phyloP scores from a whole-genome alignment of 2,888 invertebrate species.

The Drosophila prostipennis region DNA sequence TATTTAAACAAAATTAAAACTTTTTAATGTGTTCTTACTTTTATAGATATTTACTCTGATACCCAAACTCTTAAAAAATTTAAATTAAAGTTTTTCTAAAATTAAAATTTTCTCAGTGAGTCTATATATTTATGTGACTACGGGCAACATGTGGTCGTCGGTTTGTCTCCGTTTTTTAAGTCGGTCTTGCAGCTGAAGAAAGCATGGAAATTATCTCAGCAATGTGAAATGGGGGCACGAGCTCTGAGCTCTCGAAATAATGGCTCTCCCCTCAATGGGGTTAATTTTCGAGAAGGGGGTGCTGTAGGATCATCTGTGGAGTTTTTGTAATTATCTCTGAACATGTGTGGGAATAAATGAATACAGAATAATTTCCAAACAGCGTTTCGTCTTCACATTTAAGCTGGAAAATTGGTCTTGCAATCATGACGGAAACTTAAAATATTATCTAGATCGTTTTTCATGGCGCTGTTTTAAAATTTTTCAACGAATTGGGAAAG shows the following conservation, averaged over 20 bases:
- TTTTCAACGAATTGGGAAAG: too few species aligned
- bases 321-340: conserved; percentile 18
- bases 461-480: too few species aligned
- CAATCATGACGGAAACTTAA: background rate
- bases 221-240: conserved; percentile 45
- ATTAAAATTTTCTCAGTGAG: conserved; percentile 9
- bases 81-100: too few species aligned
- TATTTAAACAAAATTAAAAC: too few species aligned
- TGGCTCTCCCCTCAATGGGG: conserved; percentile 31
- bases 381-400: background rate
- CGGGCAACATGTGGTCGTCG: conserved; percentile 36
- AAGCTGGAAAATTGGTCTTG: background rate
- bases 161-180: conserved; percentile 22
- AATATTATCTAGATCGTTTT: background rate
- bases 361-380: background rate
- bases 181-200: conserved; percentile 30
- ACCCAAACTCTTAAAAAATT: too few species aligned
- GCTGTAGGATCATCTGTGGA: conserved; percentile 4
- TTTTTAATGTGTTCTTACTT: too few species aligned
- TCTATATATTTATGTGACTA: background rate
- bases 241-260: conserved; percentile 31
- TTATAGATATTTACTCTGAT: too few species aligned
- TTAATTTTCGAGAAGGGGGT: conserved; percentile 26
- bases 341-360: conserved; percentile 16
- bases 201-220: conserved; percentile 36